Evolutionary conservation across 30 jellyfish, hydroid and myxozoan genomes (phyloP).

Genomic region (Cassiopea xamachana): DNA sequence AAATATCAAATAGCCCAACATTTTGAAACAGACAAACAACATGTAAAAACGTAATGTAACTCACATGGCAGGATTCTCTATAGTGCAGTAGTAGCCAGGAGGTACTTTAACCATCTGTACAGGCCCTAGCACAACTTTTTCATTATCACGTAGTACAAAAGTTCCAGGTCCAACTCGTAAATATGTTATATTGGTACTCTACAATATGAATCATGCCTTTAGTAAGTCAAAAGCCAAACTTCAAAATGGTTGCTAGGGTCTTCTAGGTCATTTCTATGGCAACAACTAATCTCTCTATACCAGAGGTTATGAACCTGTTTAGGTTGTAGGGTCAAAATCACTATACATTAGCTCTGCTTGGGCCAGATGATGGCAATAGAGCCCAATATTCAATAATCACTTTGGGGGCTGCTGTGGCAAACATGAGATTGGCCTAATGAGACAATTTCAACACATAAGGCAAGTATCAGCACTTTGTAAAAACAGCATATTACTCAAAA

Average conservation of each 20-base stretch:
- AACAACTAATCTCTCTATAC: too few species aligned
- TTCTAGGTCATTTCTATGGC: neutral
- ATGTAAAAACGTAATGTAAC: constrained; percentile 2
- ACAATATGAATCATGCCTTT: neutral
- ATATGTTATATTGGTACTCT: constrained; percentile 89
- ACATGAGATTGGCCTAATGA: too few species aligned
- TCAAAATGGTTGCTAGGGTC: neutral
- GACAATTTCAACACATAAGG: too few species aligned
- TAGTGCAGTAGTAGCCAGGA: constrained; percentile 93
- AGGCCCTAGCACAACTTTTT: constrained; percentile 81
- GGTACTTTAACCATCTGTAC: constrained; percentile 92
- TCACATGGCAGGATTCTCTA: constrained; percentile 90
- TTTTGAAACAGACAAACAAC: neutral
- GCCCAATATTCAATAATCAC: too few species aligned
- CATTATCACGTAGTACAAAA: constrained; percentile 89
- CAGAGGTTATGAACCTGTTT: too few species aligned
- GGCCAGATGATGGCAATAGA: too few species aligned
- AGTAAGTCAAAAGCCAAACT: neutral
- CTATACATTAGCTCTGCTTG: too few species aligned
- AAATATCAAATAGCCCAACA: neutral
- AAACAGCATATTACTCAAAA: too few species aligned
- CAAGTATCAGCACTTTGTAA: too few species aligned
- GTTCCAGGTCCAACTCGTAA: constrained; percentile 91
- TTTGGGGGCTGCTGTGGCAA: too few species aligned
- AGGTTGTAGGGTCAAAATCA: too few species aligned